These are phyloP conservation scores for Himantopus leucocephalus DNA, from an alignment of 2,113 vertebrate genomes.

Conservation along the genomic window DNA sequence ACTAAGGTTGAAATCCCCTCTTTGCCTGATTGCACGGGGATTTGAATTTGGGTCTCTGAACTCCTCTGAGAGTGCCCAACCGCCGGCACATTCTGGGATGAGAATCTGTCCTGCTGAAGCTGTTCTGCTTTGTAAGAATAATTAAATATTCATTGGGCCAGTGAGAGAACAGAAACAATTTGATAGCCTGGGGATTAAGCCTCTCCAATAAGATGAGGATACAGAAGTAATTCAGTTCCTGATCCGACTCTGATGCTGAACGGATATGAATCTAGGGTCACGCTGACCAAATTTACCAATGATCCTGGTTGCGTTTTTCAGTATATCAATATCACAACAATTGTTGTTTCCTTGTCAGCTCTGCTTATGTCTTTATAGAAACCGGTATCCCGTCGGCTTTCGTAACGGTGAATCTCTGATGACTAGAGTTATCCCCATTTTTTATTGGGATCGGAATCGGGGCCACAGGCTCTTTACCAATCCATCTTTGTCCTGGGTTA, in stretches of 20 bases:
- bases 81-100: constrained; percentile 51
- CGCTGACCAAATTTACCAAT: background rate
- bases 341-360: background rate
- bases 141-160: constrained; percentile 73
- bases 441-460: background rate
- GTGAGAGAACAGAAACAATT: constrained; percentile 70
- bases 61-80: constrained; percentile 65
- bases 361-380: background rate
- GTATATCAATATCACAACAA: background rate
- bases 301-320: background rate
- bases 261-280: background rate
- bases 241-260: constrained; percentile 5
- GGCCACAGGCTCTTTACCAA: background rate
- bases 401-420: background rate
- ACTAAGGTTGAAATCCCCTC: constrained; percentile 63
- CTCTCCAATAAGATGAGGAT: constrained; percentile 49
- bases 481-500: background rate
- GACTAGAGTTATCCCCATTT: background rate
- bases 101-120: constrained; percentile 68
- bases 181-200: constrained; percentile 66
- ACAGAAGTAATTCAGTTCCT: constrained; percentile 53
- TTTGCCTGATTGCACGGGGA: constrained; percentile 42
- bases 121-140: constrained; percentile 71
- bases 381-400: background rate
- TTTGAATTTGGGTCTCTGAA: constrained; percentile 70